Evolutionary conservation across 2,113 vertebrate genomes (phyloP).

Genomic region (Dolichotis patagonum): DNA sequence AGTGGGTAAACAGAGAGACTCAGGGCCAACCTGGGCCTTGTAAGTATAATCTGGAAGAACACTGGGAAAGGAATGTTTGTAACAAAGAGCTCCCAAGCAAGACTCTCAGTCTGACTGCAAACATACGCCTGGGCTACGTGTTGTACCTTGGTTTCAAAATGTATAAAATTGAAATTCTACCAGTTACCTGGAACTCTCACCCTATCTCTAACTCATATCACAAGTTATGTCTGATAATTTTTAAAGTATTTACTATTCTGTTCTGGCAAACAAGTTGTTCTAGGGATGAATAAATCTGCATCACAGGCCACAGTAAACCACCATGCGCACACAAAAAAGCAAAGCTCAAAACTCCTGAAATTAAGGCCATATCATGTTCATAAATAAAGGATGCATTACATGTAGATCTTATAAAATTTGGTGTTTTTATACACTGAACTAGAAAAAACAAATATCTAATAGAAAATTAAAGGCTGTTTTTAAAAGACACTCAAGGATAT

Average conservation of each 20-base stretch:
- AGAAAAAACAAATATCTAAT: neutral
- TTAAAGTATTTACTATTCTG: constrained; percentile 11
- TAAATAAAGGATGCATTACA: neutral
- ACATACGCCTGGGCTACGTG: neutral
- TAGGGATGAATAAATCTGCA: neutral
- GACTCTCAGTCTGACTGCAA: constrained; percentile 15
- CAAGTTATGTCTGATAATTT: neutral
- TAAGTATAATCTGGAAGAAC: constrained; percentile 18
- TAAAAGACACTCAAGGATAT: neutral
- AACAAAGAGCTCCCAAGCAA: neutral
- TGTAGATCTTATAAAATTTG: neutral
- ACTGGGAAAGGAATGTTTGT: neutral
- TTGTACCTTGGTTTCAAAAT: constrained; percentile 2
- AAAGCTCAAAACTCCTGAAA: constrained; percentile 35
- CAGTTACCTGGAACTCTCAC: neutral
- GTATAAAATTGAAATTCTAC: neutral
- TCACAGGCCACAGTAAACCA: neutral
- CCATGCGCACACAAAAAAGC: neutral
- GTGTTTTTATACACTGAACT: neutral
- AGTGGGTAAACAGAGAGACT: neutral
- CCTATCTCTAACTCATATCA: neutral
- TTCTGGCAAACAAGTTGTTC: neutral
- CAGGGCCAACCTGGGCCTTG: neutral
- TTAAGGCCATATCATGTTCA: neutral
- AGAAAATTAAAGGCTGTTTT: neutral